These are phyloP conservation scores for Phalacrocorax brasilianus DNA, from an alignment of 2,113 vertebrate species.

Conservation along the genomic window DNA sequence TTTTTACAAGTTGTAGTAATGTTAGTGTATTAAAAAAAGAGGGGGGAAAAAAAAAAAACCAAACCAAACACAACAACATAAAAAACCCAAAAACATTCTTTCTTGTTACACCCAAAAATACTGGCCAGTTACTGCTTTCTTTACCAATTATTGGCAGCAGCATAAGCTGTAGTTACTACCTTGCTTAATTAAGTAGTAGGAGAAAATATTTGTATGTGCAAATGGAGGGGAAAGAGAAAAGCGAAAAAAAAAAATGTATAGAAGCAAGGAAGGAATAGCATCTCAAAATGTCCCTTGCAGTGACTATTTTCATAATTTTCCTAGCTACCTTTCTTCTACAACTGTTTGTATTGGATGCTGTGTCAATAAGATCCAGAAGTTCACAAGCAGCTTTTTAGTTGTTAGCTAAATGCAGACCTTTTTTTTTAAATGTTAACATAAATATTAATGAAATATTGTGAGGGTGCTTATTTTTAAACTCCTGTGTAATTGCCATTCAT, in stretches of 20 bases:
- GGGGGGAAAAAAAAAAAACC: too few relatives aligned
- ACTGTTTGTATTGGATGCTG: neutral
- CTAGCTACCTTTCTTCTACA: neutral
- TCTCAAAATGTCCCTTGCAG: neutral
- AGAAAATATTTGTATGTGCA: neutral
- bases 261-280: accelerated
- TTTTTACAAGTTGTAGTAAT: neutral
- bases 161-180: neutral
- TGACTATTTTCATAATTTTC: neutral
- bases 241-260: accelerated
- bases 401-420: neutral
- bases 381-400: neutral
- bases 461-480: neutral
- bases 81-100: neutral
- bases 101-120: neutral
- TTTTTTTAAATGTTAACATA: neutral
- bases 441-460: neutral
- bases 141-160: neutral
- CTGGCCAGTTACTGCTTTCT: neutral
- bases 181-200: neutral
- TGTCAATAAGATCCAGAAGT: neutral
- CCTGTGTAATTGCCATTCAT: neutral
- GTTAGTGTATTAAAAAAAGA: neutral
- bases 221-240: neutral
- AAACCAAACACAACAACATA: too few relatives aligned